Evolutionary conservation across 2,888 invertebrate genomes (phyloP).

Genomic region (Polymixis flavicincta): DNA sequence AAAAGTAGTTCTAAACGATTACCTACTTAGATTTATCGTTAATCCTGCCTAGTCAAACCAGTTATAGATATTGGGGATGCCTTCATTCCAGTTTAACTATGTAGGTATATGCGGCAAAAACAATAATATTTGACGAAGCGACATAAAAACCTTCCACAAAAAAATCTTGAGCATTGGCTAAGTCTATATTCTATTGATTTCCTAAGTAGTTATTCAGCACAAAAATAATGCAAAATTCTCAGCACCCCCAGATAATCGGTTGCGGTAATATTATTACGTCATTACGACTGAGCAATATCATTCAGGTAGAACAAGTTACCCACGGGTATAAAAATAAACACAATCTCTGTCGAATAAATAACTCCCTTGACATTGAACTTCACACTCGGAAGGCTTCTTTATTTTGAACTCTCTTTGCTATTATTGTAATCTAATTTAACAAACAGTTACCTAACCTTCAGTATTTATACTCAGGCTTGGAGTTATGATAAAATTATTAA

Average conservation of each 20-base stretch:
- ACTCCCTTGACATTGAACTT: constrained; percentile 69
- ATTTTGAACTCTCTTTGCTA: constrained; percentile 31
- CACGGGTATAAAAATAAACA: constrained; percentile 62
- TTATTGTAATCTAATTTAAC: constrained; percentile 35
- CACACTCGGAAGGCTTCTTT: constrained; percentile 68
- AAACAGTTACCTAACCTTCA: not conserved
- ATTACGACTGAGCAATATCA: constrained; percentile 58
- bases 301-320: constrained; percentile 68
- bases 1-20: constrained; percentile 3
- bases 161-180: not conserved
- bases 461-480: not conserved
- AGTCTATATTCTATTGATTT: not conserved
- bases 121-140: not conserved
- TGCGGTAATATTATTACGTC: constrained; percentile 48
- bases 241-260: constrained; percentile 17
- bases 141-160: not conserved
- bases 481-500: constrained; percentile 6
- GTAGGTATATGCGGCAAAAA: not conserved
- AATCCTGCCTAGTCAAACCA: too few species aligned
- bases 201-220: not conserved
- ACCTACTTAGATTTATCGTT: not conserved
- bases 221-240: constrained; percentile 19
- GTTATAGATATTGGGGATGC: not conserved
- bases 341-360: constrained; percentile 54
- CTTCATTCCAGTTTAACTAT: not conserved